A percentile compares a stretch with the other conserved stretches of the same genome.
Conservation (phyloP, 2,113 vertebrate species). For the Hipposideros armiger region DNA sequence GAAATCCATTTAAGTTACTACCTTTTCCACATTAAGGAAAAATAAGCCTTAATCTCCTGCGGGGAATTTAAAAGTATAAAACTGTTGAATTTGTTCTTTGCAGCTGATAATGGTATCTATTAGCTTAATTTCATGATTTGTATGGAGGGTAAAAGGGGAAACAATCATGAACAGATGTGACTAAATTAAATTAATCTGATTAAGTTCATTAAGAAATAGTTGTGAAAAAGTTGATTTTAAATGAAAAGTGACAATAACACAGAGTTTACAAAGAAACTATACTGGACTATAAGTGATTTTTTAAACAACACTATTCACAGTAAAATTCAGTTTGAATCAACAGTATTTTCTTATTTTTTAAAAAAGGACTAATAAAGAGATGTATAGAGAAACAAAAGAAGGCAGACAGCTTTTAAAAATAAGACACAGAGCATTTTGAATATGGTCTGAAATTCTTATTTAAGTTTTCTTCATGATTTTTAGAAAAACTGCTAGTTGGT, state of each 20-base stretch:
- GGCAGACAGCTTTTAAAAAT: background rate
- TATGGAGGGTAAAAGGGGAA: conserved; percentile 85
- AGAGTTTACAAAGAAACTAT: conserved; percentile 71
- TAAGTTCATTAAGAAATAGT: conserved; percentile 88
- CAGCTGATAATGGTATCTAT: conserved; percentile 86
- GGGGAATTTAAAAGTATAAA: conserved; percentile 86
- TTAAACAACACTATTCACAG: background rate
- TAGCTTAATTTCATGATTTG: conserved; percentile 89
- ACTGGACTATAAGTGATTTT: conserved; percentile 41
- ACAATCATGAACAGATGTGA: conserved; percentile 88
- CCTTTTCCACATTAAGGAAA: conserved; percentile 83
- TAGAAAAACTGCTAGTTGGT: background rate
- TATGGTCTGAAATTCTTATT: background rate
- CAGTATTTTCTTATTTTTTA: background rate
- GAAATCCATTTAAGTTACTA: conserved; percentile 83
- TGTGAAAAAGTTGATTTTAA: conserved; percentile 89
- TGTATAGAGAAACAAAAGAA: background rate
- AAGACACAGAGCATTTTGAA: background rate
- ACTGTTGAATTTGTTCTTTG: conserved; percentile 83
- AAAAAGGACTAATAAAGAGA: conserved; percentile 15
- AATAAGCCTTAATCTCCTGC: conserved; percentile 82
- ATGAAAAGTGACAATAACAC: conserved; percentile 86
- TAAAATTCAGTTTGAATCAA: background rate
- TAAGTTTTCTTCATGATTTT: background rate
- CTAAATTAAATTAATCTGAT: conserved; percentile 89